Percentiles rank a stretch among this genome's conserved stretches.
Conservation (phyloP, 2,113 vertebrate species). For the Chrysemys picta region DNA sequence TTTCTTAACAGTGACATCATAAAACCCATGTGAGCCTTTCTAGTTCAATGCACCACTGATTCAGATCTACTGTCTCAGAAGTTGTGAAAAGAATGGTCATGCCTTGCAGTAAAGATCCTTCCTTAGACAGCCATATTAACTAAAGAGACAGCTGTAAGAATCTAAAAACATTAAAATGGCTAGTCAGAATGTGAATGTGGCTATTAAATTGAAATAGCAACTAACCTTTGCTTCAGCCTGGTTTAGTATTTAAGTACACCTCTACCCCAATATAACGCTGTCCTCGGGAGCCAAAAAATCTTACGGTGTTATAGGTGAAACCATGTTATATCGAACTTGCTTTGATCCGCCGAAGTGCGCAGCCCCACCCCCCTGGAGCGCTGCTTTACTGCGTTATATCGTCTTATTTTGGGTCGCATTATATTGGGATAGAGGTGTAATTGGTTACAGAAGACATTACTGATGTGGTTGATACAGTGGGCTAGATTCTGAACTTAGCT, state of each 20-base stretch:
- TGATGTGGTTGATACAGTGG: neutral
- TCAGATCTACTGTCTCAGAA: neutral
- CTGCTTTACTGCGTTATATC: no score
- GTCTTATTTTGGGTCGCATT: no score
- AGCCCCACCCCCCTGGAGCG: no score
- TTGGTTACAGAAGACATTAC: neutral
- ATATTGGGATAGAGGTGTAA: no score
- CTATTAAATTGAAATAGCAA: neutral
- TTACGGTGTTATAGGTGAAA: no score
- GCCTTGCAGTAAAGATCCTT: neutral
- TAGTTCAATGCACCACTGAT: neutral
- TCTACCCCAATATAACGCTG: no score
- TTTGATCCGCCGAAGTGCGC: no score
- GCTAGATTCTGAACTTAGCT: neutral
- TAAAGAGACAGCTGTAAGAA: neutral
- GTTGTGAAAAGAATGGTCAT: neutral
- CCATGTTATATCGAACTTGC: no score
- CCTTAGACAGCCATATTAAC: neutral
- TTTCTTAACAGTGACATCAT: neutral
- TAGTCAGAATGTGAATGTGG: neutral
- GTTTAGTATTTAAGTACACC: neutral
- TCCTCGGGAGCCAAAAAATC: no score
- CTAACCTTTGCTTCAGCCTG: neutral
- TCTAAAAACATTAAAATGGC: neutral
- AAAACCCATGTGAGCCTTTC: neutral